These are phyloP conservation scores for Tachina grossa DNA, from an alignment of 2,888 invertebrate genomes.

Conservation along the genomic window DNA sequence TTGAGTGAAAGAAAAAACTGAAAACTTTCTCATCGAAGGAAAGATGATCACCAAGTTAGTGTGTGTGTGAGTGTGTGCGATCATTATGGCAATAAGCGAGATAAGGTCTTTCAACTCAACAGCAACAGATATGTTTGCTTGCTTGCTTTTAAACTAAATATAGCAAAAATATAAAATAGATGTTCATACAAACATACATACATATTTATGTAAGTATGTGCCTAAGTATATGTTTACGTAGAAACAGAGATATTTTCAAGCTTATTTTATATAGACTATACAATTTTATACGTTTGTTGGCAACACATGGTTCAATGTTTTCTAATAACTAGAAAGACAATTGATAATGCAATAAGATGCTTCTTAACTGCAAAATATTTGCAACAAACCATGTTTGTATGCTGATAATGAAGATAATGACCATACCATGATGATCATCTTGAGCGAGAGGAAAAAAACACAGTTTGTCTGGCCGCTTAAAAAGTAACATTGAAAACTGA, in stretches of 20 bases:
- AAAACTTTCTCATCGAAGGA: constrained; percentile 64
- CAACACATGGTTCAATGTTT: constrained; percentile 10
- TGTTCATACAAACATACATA: no score
- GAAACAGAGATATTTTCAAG: constrained; percentile 45
- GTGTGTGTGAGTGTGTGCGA: not conserved
- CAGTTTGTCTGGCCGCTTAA: constrained; percentile 59
- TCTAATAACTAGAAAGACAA: constrained; percentile 51
- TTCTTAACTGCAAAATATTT: constrained; percentile 26
- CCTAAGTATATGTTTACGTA: not conserved
- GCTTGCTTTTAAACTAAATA: constrained; percentile 50
- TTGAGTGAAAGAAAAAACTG: constrained; percentile 59
- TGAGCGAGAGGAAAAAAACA: constrained; percentile 27
- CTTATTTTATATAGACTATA: constrained; percentile 40
- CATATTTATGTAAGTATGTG: no score
- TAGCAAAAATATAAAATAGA: constrained; percentile 54
- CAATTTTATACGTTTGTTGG: not conserved
- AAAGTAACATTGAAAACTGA: constrained; percentile 69
- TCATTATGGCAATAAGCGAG: constrained; percentile 35
- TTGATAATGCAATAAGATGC: constrained; percentile 67
- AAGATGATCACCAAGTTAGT: constrained; percentile 11
- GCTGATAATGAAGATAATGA: constrained; percentile 9
- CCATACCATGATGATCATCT: constrained; percentile 26
- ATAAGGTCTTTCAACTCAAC: constrained; percentile 71
- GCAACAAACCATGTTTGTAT: constrained; percentile 32
- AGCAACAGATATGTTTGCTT: constrained; percentile 5